Conservation (phyloP, 2,113 vertebrate genomes). For the Apodemus speciosus region DNA sequence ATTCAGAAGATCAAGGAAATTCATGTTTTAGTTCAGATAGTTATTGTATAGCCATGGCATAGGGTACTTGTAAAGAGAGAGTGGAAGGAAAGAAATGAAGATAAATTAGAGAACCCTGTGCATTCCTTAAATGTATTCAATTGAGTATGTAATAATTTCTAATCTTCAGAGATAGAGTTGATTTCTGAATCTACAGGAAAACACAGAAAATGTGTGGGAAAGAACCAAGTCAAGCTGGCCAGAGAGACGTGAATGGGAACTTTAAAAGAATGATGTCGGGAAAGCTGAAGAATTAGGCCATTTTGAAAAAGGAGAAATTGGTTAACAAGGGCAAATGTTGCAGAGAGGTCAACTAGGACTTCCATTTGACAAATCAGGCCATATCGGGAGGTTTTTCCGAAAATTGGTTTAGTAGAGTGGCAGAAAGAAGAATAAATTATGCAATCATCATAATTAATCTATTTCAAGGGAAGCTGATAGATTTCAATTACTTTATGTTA, state of each 20-base stretch:
- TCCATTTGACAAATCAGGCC: constrained; percentile 29
- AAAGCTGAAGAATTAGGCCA: background rate
- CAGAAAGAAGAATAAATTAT: constrained; percentile 50
- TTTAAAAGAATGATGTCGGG: background rate
- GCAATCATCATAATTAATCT: constrained; percentile 23
- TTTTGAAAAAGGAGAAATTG: background rate
- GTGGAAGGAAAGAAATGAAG: background rate
- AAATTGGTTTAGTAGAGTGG: background rate
- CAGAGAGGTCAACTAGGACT: background rate
- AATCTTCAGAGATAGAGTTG: constrained; percentile 16
- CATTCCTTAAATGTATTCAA: background rate
- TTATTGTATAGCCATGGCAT: background rate
- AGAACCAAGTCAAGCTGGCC: background rate
- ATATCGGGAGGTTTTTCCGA: constrained; percentile 16
- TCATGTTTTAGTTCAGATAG: constrained; percentile 22
- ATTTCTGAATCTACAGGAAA: background rate
- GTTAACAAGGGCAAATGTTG: constrained; percentile 17
- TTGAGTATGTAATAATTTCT: background rate
- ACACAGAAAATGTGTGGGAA: background rate
- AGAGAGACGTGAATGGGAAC: background rate
- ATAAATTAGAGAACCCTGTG: background rate
- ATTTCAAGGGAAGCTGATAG: constrained; percentile 40
- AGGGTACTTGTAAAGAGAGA: background rate
- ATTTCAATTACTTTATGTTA: constrained; percentile 52
- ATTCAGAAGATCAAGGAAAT: background rate